Evolutionary conservation across 2,888 invertebrate genomes (phyloP), one percentile per base, ranked within the genome.

Genomic region (Athalia cordata): DNA sequence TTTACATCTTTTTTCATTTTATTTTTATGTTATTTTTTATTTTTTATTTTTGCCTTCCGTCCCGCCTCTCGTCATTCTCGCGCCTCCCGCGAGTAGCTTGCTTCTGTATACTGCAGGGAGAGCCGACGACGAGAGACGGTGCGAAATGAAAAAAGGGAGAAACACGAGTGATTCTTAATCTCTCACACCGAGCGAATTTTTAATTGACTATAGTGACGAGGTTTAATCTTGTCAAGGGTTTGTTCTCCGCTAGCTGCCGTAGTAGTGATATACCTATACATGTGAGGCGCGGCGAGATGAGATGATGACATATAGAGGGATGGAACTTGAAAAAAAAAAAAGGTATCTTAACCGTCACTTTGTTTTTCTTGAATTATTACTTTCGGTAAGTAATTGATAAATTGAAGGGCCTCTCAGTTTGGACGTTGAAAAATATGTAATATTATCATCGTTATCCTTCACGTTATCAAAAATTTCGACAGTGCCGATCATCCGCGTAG

Each of bases 101-200:
- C 29, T 29, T 2, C 29, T 29, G 29, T 29, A 2, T 29, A 29
- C 29, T 29, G 29, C 43, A 57, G 15, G 76, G 65, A 59, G 70
- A 15, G 55, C 62, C 59, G 78, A 55, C 43, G 67, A 57, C 52
- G 11, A 57, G 59, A 74, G 55, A 77, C 70, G 77, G 72, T 79
- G 74, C 75, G 49, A 79, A 77, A 80, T 29, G 29, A 76, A 78
- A 77, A 76, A 72, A 29, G 49, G 52, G 77, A 64, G 79, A 72
- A 62, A 77, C 78, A 70, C 72, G 52, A 74, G 75, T 64, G 61
- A 75, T 75, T 75, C 64, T 75, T 75, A 75, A 59, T 72, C 72
- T 72, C 61, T 68, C 59, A 47, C 57, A 72, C 47, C 57, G 47
- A 62, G 62, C 62, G 75, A 75, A 75, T 75, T 75, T 75, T 75